A percentile compares a stretch with the other conserved stretches of the same genome.
These are phyloP conservation scores for Gallinago stenura DNA, from an alignment of 2,797 vertebrate species.

Conservation along the genomic window DNA sequence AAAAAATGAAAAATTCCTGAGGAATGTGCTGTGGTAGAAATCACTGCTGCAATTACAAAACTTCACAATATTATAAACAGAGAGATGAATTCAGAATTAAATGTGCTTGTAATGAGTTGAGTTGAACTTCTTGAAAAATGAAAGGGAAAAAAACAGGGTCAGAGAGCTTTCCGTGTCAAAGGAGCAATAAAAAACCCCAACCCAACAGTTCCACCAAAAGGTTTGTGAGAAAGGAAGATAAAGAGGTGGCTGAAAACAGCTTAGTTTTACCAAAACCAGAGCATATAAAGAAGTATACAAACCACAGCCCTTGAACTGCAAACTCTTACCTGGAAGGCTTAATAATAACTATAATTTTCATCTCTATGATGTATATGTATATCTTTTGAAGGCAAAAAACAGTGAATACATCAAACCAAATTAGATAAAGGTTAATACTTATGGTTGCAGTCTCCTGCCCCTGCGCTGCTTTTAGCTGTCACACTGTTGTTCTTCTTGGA, in stretches of 20 bases:
- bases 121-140: background rate
- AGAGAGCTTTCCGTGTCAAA: background rate
- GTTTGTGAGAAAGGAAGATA: background rate
- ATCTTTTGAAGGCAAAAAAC: background rate
- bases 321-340: background rate
- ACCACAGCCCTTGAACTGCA: background rate
- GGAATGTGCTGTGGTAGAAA: background rate
- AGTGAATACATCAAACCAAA: background rate
- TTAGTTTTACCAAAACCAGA: background rate
- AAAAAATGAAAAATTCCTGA: background rate
- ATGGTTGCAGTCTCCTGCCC: rapidly evolving
- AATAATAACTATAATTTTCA: background rate
- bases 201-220: background rate
- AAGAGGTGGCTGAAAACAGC: background rate
- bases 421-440: background rate
- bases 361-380: background rate
- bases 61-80: background rate
- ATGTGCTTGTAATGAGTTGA: background rate
- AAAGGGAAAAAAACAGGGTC: background rate
- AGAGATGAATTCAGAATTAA: background rate
- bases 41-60: background rate
- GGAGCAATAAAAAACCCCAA: background rate
- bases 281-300: background rate
- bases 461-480: background rate
- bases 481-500: background rate